Base-by-base conservation (phyloP, 1,140 invertebrate species). In the Eubasilissa regina region DNA sequence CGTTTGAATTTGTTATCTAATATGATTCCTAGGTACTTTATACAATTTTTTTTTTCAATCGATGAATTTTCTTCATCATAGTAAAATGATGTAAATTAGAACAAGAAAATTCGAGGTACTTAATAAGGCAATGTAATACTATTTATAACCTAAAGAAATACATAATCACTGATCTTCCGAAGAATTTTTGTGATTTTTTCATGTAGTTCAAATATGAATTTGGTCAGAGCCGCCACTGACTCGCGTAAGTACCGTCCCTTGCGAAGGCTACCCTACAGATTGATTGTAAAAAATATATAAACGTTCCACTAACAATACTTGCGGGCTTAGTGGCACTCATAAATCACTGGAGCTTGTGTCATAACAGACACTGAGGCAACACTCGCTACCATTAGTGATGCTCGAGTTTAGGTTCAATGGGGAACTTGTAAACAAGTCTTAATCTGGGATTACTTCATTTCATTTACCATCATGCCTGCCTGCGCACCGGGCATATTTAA, bases 221-320 rank as follows among this genome's bases (percentile, higher is more conserved):
- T n/a, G n/a, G 25, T 1, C 56, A 17, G n/a, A 60, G 56, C 56
- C 19, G 19, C 17, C 56, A 15, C 56, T 60, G 56, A 60, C 12
- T 19, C 3, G 4, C 0, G 56, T 35, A 35, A 1, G 1, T 35
- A 35, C 25, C 25, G 6, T 19, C 17, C 56, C 10, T 4, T 51
- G 11, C 19, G 10, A 60, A 3, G 56, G 19, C 19, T 10, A 21
- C 56, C 56, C 56, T 17, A 3, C 56, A 17, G 11, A 60, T 15
- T 19, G 35, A 55, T 55, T 74, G 70, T 56, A 43, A 74, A 74
- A n/a, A 74, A 74, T 56, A 43, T 74, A 55, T 74, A 55, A 56
- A 35, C 55, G 21, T 56, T 35, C 43, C 66, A 6, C 45, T 17
- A 74, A 74, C 70, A 74, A 56, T 74, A 19, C 48, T 51, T 12